Base-by-base conservation (phyloP, 2,888 invertebrate species). In the Acronicta leporina region DNA sequence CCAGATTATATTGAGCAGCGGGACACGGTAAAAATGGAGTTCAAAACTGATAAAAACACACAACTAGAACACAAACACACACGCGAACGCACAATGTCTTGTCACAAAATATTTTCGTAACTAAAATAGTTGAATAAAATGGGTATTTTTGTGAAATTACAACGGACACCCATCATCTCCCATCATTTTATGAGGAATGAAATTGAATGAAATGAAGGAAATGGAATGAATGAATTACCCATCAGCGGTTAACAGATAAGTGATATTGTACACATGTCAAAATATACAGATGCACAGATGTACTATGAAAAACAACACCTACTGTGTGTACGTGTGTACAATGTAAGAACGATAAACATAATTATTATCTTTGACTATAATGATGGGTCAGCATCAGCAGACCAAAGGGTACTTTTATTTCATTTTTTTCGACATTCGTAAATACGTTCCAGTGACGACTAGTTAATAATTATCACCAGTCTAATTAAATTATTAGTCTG, bases 151-250 rank as follows among this genome's bases (percentile, higher is more conserved):
- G 55, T 58, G 50, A 68, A 68, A 71, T 69, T 73, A 71, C 68
- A 57, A 65, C 58, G 72, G 47, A 72, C 82, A 75, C 64, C 74
- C 75, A 52, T 57, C 64, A 63, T 68, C 63, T 60, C 74, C 79
- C 78, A 75, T 76, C 48, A 67, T 75, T 81, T 66, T 66, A 63
- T 56, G 73, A 76, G 73, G 81, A 81, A 79, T 82, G 80, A 80
- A 75, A 73, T 38, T 68, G 66, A 73, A 72, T 46, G 58, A 46
- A 54, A 58, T 63, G 30, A 72, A 74, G 43, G 54, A 46, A 57
- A 60, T 63, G 30, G 73, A 77, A 69, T 70, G 79, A 79, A 73
- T 68, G 70, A 67, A 60, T 41, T 35, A 16, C 63, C 61, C 56
- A 66, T 77, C 55, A 71, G 63, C 53, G 66, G 20, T 20, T 4